Evolutionary conservation across 1,140 invertebrate species (phyloP).

Genomic region (Heliconius eleuchia): DNA sequence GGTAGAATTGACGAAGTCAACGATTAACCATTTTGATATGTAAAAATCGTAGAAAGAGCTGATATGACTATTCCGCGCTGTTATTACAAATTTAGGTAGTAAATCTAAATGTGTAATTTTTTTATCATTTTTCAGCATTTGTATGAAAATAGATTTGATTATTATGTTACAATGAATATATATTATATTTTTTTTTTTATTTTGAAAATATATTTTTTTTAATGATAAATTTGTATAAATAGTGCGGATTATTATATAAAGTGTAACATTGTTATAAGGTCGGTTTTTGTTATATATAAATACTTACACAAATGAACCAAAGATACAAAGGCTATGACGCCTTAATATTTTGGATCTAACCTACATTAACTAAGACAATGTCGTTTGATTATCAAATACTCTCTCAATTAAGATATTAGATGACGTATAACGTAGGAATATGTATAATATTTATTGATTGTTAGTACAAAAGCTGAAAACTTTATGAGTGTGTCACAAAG

Average conservation of each 20-base stretch:
- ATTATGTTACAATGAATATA: background rate
- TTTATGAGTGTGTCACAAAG: conserved; percentile 37
- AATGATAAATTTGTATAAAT: background rate
- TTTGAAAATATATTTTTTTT: background rate
- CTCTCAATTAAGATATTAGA: conserved; percentile 44
- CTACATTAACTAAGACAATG: conserved; percentile 25
- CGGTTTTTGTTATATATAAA: conserved; percentile 28
- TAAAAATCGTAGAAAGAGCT: background rate
- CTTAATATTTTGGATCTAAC: conserved; percentile 27
- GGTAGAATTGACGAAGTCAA: background rate
- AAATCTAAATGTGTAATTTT: background rate
- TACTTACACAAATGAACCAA: conserved; percentile 43
- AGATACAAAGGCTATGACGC: conserved; percentile 37
- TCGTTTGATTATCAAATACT: conserved; percentile 50
- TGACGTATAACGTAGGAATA: conserved; percentile 30
- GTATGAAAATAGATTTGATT: background rate
- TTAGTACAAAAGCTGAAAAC: conserved; percentile 46
- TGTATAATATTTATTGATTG: conserved; percentile 42
- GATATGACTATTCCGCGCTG: background rate
- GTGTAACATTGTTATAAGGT: background rate
- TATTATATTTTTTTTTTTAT: background rate
- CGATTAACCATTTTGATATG: background rate
- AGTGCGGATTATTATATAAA: background rate
- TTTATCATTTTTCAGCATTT: background rate
- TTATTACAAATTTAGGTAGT: background rate